These are phyloP conservation scores for Caenorhabditis latens DNA, from an alignment of 1,140 invertebrate species.

Conservation along the genomic window DNA sequence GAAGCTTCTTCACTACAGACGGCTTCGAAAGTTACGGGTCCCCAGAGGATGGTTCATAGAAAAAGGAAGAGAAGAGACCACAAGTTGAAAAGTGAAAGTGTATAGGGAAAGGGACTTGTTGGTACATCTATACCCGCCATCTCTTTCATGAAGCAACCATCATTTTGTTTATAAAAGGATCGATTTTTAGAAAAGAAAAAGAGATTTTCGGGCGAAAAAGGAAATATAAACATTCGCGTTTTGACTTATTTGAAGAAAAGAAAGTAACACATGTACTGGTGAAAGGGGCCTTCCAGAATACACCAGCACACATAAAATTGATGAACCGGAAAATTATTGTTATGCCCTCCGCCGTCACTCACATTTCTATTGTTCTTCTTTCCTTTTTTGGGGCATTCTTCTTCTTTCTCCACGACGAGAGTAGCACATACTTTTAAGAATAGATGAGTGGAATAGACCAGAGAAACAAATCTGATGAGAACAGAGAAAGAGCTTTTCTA, in stretches of 20 bases:
- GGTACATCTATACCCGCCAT: neutral
- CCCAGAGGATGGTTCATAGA: constrained; percentile 17
- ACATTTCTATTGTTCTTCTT: constrained; percentile 34
- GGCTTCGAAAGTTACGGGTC: constrained; percentile 46
- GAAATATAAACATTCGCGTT: constrained; percentile 9
- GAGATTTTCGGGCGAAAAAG: neutral
- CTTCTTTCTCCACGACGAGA: too few relatives aligned
- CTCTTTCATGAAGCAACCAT: neutral
- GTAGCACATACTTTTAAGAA: constrained; percentile 9
- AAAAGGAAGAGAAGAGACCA: constrained; percentile 7
- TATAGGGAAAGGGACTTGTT: constrained; percentile 41
- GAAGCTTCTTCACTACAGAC: constrained; percentile 37
- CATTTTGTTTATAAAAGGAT: constrained; percentile 50
- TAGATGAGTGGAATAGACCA: constrained; percentile 17
- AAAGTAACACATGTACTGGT: neutral
- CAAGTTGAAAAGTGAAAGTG: constrained; percentile 55
- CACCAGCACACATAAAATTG: constrained; percentile 46
- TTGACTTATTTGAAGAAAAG: neutral
- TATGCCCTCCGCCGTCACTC: neutral
- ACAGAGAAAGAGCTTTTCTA: neutral
- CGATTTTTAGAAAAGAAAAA: constrained; percentile 12
- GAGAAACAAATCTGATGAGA: constrained; percentile 14
- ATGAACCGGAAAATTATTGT: constrained; percentile 55
- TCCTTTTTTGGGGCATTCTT: too few relatives aligned
- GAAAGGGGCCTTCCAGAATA: neutral